Evolutionary conservation across 2,888 invertebrate genomes (phyloP), one percentile per base, ranked within the genome.

Genomic region (Actias luna): DNA sequence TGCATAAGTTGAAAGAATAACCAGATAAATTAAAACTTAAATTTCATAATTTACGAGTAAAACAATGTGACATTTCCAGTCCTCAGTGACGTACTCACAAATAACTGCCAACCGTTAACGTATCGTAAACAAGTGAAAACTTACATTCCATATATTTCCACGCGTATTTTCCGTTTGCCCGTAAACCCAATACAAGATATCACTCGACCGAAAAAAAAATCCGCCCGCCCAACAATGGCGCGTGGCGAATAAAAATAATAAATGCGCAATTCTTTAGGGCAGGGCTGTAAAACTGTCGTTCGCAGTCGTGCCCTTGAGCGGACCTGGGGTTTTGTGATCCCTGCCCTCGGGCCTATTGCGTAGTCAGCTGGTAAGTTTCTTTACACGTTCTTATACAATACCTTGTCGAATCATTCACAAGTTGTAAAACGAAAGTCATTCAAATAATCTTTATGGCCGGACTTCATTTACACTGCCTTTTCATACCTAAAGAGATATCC

Each of bases 231-330:
- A 72, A 85, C 85, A 87, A 85, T 83, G 81, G 82, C 65, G 80
- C 79, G 80, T 77, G 76, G 83, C 82, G 80, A 84, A 91, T 91
- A 91, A 91, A 91, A 85, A 91, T 89, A 91, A 90, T 88, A 89
- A 91, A 92, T 87, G 89, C 80, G 84, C 89, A 80, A 90, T 92
- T 87, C 85, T 89, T 92, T 91, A 90, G 77, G 64, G 76, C 80
- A 77, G 80, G 82, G 89, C 78, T 89, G 89, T 91, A 88, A 91
- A 91, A 84, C 84, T 89, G 91, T 90, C 91, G 82, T 80, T 70
- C 72, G 73, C 90, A 90, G 73, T 74, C 81, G 84, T 73, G 87
- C 79, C 87, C 85, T 87, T 85, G 83, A 84, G 79, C 73, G 74
- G 78, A 57, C 33, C 61, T 55, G 55, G 55, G 55, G 55, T 29